These are phyloP conservation scores for Nothoprocta perdicaria DNA, from an alignment of 2,113 vertebrate genomes.

Conservation along the genomic window DNA sequence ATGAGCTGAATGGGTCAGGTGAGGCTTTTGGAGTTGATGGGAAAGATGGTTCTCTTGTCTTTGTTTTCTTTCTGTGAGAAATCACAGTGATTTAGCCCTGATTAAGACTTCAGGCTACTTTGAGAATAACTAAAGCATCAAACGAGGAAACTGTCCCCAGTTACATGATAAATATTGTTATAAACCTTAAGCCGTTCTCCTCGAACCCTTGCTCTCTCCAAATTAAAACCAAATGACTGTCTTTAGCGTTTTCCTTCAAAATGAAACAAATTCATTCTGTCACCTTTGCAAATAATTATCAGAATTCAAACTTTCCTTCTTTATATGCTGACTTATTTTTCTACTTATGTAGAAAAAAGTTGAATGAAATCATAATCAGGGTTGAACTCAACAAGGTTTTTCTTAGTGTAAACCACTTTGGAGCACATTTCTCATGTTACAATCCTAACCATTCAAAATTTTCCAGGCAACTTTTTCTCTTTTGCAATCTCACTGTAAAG, in stretches of 20 bases:
- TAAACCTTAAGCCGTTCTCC: background rate
- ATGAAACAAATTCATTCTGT: background rate
- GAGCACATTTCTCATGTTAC: background rate
- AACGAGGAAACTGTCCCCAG: background rate
- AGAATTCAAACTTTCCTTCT: slow-evolving; percentile 15
- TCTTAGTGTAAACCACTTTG: background rate
- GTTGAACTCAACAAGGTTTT: slow-evolving; percentile 6
- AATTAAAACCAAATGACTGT: background rate
- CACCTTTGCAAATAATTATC: background rate
- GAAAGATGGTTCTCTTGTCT: background rate
- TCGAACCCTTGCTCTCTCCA: background rate
- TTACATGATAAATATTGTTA: background rate
- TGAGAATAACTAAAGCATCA: background rate
- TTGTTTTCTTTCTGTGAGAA: background rate
- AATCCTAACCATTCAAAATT: slow-evolving; percentile 10
- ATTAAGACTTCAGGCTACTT: background rate
- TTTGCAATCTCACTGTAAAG: background rate
- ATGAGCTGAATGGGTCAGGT: background rate
- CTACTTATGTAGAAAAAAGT: slow-evolving; percentile 21
- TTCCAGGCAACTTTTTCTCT: background rate
- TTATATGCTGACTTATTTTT: slow-evolving; percentile 4
- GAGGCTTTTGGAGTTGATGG: background rate
- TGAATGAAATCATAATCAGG: slow-evolving; percentile 10
- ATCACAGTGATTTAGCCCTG: background rate
- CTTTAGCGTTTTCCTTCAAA: background rate